A percentile compares a stretch with the other conserved stretches of the same genome.
Evolutionary conservation across 2,797 vertebrate species (phyloP).

Genomic region (Crax fasciolata): DNA sequence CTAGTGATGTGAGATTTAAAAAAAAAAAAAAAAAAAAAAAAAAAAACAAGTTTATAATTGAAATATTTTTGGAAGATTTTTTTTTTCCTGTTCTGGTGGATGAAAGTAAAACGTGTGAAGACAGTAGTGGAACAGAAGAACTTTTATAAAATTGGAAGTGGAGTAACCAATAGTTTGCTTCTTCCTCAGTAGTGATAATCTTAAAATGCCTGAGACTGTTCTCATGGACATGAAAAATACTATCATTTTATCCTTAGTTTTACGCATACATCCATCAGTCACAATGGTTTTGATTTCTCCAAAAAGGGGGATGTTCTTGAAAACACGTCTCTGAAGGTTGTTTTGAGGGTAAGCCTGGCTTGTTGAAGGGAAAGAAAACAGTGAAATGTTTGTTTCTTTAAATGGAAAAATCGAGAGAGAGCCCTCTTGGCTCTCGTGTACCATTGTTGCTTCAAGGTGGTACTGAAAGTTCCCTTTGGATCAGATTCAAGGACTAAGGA

Average conservation of each 20-base stretch:
- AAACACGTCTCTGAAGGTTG: neutral
- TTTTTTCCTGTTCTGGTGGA: neutral
- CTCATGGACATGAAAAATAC: neutral
- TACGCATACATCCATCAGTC: neutral
- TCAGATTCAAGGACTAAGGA: constrained; percentile 17
- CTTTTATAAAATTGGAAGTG: neutral
- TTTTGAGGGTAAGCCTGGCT: neutral
- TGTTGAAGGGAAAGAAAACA: neutral
- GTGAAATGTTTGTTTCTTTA: constrained; percentile 37
- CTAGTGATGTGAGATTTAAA: neutral
- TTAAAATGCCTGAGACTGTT: neutral
- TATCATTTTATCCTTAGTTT: neutral
- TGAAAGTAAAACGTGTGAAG: neutral
- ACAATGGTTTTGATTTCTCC: neutral
- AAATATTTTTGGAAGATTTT: too few species aligned
- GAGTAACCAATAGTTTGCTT: neutral
- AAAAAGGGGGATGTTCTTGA: neutral
- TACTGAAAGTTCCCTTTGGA: constrained; percentile 63
- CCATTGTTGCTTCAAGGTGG: constrained; percentile 67
- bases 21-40: neutral
- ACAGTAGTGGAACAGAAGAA: neutral
- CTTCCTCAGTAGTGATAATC: too few species aligned
- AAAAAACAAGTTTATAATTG: neutral
- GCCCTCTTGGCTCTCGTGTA: neutral
- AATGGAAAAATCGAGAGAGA: constrained; percentile 44